Conservation (phyloP, 2,113 vertebrate genomes). For the Perca schrenkii region DNA sequence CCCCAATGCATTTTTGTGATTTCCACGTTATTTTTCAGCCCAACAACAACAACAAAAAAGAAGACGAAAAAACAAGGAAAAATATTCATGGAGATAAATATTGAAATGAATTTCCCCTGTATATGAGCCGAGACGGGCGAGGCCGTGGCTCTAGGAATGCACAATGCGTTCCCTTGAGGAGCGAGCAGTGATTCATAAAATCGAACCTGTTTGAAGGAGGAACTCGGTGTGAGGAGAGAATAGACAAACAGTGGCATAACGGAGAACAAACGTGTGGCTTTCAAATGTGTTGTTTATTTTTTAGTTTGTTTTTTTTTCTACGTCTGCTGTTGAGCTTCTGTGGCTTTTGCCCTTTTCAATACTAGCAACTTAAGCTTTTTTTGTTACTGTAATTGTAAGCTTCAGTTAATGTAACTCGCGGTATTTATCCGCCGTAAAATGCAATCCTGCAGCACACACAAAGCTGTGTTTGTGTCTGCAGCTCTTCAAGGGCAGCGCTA, state of each 20-base stretch:
- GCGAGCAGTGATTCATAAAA: slow-evolving; percentile 80
- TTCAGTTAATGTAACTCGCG: slow-evolving; percentile 8
- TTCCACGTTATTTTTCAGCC: slow-evolving; percentile 78
- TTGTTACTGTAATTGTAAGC: background rate
- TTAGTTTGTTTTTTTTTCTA: background rate
- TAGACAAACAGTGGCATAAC: slow-evolving; percentile 43
- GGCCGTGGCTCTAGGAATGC: slow-evolving; percentile 72
- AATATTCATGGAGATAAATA: slow-evolving; percentile 89
- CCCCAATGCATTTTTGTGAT: slow-evolving; percentile 71
- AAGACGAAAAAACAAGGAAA: slow-evolving; percentile 15
- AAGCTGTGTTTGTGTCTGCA: background rate
- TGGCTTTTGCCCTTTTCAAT: slow-evolving; percentile 29
- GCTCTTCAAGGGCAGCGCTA: background rate
- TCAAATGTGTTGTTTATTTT: slow-evolving; percentile 40
- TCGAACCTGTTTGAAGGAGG: slow-evolving; percentile 77
- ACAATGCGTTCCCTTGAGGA: slow-evolving; percentile 73
- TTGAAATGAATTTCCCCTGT: slow-evolving; percentile 85
- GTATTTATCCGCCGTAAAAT: background rate
- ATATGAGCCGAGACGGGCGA: slow-evolving; percentile 77
- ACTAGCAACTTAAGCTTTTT: background rate
- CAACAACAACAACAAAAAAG: slow-evolving; percentile 18
- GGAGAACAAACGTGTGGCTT: slow-evolving; percentile 49
- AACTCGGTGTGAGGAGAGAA: slow-evolving; percentile 62
- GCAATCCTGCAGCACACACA: background rate
- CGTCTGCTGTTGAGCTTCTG: slow-evolving; percentile 23